Base-by-base conservation (phyloP, 2,888 invertebrate genomes). In the Napeogenes sylphis region DNA sequence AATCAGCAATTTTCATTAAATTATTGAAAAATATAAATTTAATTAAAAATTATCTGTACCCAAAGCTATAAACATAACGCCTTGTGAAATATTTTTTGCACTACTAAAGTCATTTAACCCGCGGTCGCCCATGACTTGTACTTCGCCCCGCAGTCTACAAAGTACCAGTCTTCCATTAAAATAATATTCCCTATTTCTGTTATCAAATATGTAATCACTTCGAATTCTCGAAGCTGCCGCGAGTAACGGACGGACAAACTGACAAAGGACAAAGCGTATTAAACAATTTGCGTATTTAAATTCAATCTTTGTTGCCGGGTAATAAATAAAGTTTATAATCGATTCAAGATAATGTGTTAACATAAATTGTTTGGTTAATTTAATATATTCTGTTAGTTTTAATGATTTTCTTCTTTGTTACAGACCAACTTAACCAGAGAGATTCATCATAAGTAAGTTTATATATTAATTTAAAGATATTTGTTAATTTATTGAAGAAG, bases 141-240 rank as follows among this genome's bases (percentile, higher is more conserved):
- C 57, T 46, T 33, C 35, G n/a, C 35, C 6, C 32, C 62, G 65
- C 51, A 53, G 14, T 32, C 51, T 57, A 62, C 59, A 64, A 63
- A 63, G 67, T 61, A 62, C 62, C 56, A 63, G 78, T 72, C 71
- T 66, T 74, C 77, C 75, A 82, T 81, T 83, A 81, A 80, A 80
- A 79, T 75, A 73, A 67, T 75, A 77, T 73, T 75, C 75, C 68
- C 72, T 66, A 76, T 75, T 74, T 73, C 68, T 69, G 62, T 75
- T 79, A 81, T 81, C 78, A 67, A 71, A 70, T 70, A 71, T 71
- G 79, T 75, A 77, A 82, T 82, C 79, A 80, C 75, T 45, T 74
- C 64, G 74, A 76, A 77, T 75, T 73, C 75, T 73, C 59, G 56
- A 70, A 56, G 73, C 75, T 80, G 78, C 78, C 80, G 74, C 66